Conservation (phyloP, 2,888 invertebrate genomes). For the Caenorhabditis panamensis region DNA sequence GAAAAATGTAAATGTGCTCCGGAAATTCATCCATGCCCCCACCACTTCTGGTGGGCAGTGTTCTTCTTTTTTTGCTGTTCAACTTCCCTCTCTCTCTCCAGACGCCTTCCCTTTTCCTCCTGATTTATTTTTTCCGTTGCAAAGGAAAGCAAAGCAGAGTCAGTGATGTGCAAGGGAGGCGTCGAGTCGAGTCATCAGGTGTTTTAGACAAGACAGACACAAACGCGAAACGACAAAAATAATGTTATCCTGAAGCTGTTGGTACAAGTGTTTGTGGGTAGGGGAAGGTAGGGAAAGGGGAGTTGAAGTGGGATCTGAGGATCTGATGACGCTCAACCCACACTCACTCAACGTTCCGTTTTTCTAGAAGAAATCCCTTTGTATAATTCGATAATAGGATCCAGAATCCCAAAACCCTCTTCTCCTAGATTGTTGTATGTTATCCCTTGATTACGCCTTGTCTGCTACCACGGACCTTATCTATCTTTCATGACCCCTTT, state of each 20-base stretch:
- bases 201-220: constrained; percentile 54
- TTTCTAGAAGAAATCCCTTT: neutral
- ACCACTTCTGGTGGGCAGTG: constrained; percentile 39
- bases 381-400: too few relatives aligned
- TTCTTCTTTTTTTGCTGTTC: constrained; percentile 47
- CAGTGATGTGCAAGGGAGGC: constrained; percentile 51
- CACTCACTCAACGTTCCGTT: constrained; percentile 21
- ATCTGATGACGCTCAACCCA: constrained; percentile 19
- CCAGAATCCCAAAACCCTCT: too few relatives aligned
- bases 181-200: constrained; percentile 40
- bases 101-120: neutral
- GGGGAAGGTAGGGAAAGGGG: too few relatives aligned
- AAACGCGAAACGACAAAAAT: constrained; percentile 38
- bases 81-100: constrained; percentile 14
- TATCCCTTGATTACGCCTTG: too few relatives aligned
- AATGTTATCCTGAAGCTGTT: constrained; percentile 19
- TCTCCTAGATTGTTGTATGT: too few relatives aligned
- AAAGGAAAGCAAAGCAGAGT: too few relatives aligned
- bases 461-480: too few relatives aligned
- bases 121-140: constrained; percentile 55
- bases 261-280: neutral
- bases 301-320: neutral
- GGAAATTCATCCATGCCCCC: constrained; percentile 54
- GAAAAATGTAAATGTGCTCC: constrained; percentile 57
- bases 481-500: neutral